Base-by-base conservation (phyloP, 2,888 invertebrate species). In the Troilus luridus region DNA sequence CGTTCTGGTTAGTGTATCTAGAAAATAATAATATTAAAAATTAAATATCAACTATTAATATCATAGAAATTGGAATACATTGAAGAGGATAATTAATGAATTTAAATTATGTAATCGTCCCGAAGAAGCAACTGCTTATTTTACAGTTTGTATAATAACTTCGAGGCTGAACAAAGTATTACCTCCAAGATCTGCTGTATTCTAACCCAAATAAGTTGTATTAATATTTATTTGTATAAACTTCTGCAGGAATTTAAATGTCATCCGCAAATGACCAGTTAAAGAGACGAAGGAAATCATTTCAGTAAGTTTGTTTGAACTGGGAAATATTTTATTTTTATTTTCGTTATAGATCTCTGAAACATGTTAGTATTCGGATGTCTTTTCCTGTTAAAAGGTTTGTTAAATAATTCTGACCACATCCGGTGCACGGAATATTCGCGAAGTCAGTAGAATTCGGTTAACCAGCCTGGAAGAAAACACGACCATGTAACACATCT, bases 231-330 rank as follows among this genome's bases (percentile, higher is more conserved):
- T 77, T 17, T 41, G 11, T 85, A 85, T 56, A 56, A 85, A 85
- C 27, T 1, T 89, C 67, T 89, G 64, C 89, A 89, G 89, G 89
- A n/a, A 62, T 64, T 89, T 89, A 89, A 89, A 89, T 89, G 89
- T 60, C 64, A 62, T 41, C 41, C 54, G 41, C 64, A 64, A 64
- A 89, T 89, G 89, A n/a, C 14, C 54, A n/a, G 60, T 64, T 64
- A 54, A 89, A 41, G 17, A 89, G 89, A 56, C 60, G n/a, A 89
- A 89, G 89, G 19, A 27, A 54, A n/a, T 64, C 41, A 41, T 3
- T 54, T 64, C 41, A 64, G 89, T 89, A 89, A 89, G 89, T 89
- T 64, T 62, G 89, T 89, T 64, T 62, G 56, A 85, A 41, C 5
- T 24, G 72, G 41, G 72, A 77, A 17, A 77, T 72, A 72, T 41